A percentile compares a stretch with the other conserved stretches of the same genome.
phyloP scores from a whole-genome alignment of 2,113 vertebrate species.

The Callionymus lyra region DNA sequence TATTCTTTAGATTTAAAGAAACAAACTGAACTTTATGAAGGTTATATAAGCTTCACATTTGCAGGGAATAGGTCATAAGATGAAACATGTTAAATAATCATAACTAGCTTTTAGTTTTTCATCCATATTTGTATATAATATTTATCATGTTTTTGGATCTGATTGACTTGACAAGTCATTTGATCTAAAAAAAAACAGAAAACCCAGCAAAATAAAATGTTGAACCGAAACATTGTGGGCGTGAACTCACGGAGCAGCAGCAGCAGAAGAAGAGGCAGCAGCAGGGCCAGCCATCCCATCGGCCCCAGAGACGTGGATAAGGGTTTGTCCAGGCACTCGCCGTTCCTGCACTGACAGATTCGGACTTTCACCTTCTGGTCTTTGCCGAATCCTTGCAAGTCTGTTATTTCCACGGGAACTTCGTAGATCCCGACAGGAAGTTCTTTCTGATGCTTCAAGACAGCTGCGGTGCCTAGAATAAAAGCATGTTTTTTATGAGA shows the following conservation, averaged over 20 bases:
- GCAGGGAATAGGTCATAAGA: no score
- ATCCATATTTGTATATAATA: no score
- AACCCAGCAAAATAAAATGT: no score
- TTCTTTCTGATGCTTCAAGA: conserved; percentile 44
- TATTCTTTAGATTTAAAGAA: no score
- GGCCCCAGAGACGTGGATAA: conserved; percentile 60
- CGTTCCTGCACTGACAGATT: conserved; percentile 52
- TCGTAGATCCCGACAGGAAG: conserved; percentile 52
- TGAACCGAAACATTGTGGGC: not conserved
- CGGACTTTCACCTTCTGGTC: conserved; percentile 43
- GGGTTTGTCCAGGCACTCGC: conserved; percentile 5
- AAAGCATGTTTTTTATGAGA: not conserved
- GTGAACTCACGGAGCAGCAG: conserved; percentile 76
- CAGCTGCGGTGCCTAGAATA: conserved; percentile 59
- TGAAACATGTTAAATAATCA: no score
- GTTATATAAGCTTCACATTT: no score
- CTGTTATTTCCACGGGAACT: conserved; percentile 64
- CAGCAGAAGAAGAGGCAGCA: conserved; percentile 69
- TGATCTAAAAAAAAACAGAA: no score
- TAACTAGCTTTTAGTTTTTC: no score
- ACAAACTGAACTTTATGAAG: no score
- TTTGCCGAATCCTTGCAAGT: conserved; percentile 62
- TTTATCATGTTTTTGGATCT: no score
- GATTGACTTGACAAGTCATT: no score
- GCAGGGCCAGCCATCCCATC: conserved; percentile 76